These are phyloP conservation scores for Danionella dracula DNA, from an alignment of 2,797 vertebrate genomes.

Conservation along the genomic window DNA sequence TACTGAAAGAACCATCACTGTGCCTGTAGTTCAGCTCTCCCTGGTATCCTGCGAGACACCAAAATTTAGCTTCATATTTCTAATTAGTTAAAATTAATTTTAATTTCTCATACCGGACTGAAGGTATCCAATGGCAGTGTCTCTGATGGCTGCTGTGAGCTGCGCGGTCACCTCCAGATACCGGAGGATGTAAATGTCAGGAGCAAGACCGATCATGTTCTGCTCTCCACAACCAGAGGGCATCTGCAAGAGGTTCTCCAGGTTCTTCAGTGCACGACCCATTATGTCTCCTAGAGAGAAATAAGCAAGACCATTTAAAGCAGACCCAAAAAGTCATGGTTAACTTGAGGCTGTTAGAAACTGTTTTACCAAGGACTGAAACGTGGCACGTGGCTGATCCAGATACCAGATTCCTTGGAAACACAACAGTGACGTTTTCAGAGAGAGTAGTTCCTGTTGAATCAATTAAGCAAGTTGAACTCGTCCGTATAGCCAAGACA, in stretches of 20 bases:
- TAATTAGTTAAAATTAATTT: no score
- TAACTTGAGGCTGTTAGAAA: no score
- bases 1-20: constrained; percentile 64
- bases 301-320: no score
- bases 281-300: constrained; percentile 71
- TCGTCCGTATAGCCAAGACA: no score
- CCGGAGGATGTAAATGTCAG: constrained; percentile 71
- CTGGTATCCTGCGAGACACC: constrained; percentile 67
- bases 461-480: not conserved
- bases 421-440: constrained; percentile 44
- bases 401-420: constrained; percentile 55
- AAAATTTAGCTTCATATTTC: no score
- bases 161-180: constrained; percentile 54
- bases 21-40: constrained; percentile 72
- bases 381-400: constrained; percentile 49
- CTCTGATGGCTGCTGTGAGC: constrained; percentile 53
- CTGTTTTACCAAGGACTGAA: constrained; percentile 6
- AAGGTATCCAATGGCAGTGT: constrained; percentile 59
- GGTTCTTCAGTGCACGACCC: constrained; percentile 69
- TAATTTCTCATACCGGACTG: constrained; percentile 62
- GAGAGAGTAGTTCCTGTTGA: constrained; percentile 44
- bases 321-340: no score
- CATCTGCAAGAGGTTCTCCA: constrained; percentile 67
- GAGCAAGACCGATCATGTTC: constrained; percentile 72
- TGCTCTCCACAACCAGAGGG: constrained; percentile 79